Percentiles rank a stretch among this genome's conserved stretches.
Conservation (phyloP, 2,113 vertebrate genomes). For the Serinus canaria region DNA sequence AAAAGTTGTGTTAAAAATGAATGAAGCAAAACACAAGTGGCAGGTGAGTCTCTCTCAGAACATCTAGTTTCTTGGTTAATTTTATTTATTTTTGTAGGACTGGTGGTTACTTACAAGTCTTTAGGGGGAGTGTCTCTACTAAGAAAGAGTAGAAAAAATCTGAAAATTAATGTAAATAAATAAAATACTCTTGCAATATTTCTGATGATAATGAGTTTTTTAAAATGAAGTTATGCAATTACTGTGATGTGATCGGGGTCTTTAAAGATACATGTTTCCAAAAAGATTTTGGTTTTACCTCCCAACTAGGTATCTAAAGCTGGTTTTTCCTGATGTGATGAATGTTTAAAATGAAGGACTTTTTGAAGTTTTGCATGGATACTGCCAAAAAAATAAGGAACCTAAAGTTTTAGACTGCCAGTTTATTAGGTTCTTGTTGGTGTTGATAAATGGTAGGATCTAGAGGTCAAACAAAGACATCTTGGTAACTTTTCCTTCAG, state of each 20-base stretch:
- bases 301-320: background rate
- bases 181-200: background rate
- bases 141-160: background rate
- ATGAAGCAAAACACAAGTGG: background rate
- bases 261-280: background rate
- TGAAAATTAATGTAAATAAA: background rate
- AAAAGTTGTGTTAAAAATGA: background rate
- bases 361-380: background rate
- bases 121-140: background rate
- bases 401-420: background rate
- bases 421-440: background rate
- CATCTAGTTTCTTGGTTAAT: rapidly evolving
- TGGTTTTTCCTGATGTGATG: background rate
- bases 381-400: background rate
- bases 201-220: background rate
- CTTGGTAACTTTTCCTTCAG: background rate
- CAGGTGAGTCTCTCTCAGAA: background rate
- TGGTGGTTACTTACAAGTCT: background rate
- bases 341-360: background rate
- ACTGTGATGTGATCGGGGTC: background rate
- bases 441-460: background rate
- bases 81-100: background rate
- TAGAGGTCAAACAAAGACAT: background rate
- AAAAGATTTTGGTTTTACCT: background rate
- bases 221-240: background rate